phyloP scores from a whole-genome alignment of 2,113 vertebrate genomes.

The Microcebus murinus region DNA sequence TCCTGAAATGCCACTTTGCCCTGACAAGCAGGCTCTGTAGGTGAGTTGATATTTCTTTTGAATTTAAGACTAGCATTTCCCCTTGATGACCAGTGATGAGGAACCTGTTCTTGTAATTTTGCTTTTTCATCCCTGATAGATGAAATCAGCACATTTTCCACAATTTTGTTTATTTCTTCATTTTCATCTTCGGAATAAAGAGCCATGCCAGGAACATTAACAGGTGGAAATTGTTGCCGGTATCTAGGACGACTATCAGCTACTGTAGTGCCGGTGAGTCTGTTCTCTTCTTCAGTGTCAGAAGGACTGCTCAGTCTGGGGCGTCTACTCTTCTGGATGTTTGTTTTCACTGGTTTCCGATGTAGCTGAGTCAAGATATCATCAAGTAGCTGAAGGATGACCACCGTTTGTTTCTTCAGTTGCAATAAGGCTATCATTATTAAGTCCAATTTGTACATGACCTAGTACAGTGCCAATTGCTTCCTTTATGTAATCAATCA shows the following conservation, averaged over 20 bases:
- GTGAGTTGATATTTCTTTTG: not conserved
- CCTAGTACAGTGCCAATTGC: not conserved
- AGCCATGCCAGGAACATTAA: constrained; percentile 44
- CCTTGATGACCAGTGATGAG: not conserved
- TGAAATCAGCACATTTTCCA: constrained; percentile 12
- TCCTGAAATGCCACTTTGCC: not conserved
- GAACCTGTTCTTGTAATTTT: constrained; percentile 10
- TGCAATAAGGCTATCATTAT: constrained; percentile 24
- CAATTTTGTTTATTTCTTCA: constrained; percentile 50
- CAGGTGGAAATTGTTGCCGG: not conserved
- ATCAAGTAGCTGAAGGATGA: constrained; percentile 25
- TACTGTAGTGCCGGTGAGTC: not conserved
- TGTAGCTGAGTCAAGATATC: constrained; percentile 34
- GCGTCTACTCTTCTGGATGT: not conserved
- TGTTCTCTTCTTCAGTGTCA: not conserved
- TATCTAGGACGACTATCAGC: not conserved
- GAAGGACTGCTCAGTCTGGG: not conserved
- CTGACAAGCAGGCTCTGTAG: not conserved
- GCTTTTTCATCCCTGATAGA: constrained; percentile 24
- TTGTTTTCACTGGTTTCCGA: not conserved
- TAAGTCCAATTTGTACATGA: constrained; percentile 37
- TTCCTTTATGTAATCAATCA: constrained; percentile 36
- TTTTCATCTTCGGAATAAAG: constrained; percentile 62
- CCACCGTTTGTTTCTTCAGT: constrained; percentile 16
- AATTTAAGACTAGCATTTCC: not conserved